Base-by-base conservation (phyloP, 1,140 invertebrate species). In the roundworm (Caenorhabditis elegans) region DNA sequence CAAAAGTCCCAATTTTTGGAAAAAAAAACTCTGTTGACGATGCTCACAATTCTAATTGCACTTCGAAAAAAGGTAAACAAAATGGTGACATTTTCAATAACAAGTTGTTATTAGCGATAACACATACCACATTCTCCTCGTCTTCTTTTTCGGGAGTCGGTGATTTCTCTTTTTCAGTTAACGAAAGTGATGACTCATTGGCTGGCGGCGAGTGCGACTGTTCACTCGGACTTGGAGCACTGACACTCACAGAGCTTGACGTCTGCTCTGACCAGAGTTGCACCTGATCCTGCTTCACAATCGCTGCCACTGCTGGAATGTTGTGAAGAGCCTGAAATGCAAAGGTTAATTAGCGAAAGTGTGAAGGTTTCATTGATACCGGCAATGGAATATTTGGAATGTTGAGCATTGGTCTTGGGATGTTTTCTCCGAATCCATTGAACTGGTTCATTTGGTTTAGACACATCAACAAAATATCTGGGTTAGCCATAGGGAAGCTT, bases 391-490 rank as follows among this genome's bases (percentile, higher is more conserved):
- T 39, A 28, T 19, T 39, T 39, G 60, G 60, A 13, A 70, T 70
- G 60, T 70, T 70, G 19, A 70, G 34, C n/a, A 70, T 17, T 43
- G 39, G 39, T 10, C 60, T 31, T 19, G 60, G 60, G 2, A 70
- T 70, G 34, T 70, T 70, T 24, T 70, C 60, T 34, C 31, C 60
- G 60, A 70, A 70, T 3, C 60, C 60, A 17, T n/a, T 17, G 4
- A 70, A 70, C 19, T 70, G 60, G n/a, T 70, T 70, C 60, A 70
- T 77, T 26, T 77, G 76, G 46, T 49, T 49, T 8, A 48, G 26
- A 19, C 76, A 77, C 76, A 53, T 31, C 76, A 49, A 19, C 76
- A 77, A 49, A 19, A 77, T 48, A 17, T 77, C 48, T 1, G 31
- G 48, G n/a, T n/a, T 77, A 2, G 76, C 24, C 46, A 77, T 77